Evolutionary conservation across 2,888 invertebrate species (phyloP).

Genomic region (Drosophila colorata): DNA sequence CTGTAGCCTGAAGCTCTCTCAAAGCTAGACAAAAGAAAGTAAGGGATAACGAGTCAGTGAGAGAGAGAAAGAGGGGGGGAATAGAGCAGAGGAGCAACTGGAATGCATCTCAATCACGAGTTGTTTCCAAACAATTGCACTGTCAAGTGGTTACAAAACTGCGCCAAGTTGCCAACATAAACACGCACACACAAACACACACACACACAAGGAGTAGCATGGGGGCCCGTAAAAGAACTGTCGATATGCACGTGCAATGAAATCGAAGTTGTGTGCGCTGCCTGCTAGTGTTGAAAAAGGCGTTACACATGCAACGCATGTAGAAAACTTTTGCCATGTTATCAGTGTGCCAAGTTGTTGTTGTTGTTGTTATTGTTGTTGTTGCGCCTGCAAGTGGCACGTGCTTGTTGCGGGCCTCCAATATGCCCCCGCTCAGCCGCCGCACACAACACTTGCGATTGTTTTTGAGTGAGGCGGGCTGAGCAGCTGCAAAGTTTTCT

Average conservation of each 20-base stretch:
- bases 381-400: conserved; percentile 69
- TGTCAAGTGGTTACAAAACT: conserved; percentile 82
- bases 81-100: conserved; percentile 19
- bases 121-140: conserved; percentile 84
- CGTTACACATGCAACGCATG: conserved; percentile 62
- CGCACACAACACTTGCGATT: conserved; percentile 28
- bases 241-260: conserved; percentile 72
- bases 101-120: conserved; percentile 69
- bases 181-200: conserved; percentile 13
- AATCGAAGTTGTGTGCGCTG: conserved; percentile 62
- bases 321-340: conserved; percentile 71
- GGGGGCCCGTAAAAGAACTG: conserved; percentile 29
- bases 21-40: not conserved
- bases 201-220: not conserved
- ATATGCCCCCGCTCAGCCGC: not conserved
- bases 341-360: conserved; percentile 56
- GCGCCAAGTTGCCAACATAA: conserved; percentile 58
- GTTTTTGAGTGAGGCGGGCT: conserved; percentile 24
- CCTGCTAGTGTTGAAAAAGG: conserved; percentile 63
- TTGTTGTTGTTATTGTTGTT: conserved; percentile 18
- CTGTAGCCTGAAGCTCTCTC: conserved; percentile 2
- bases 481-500: conserved; percentile 57
- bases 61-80: not conserved
- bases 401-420: conserved; percentile 67
- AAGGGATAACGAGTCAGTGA: not conserved